Base-by-base conservation (phyloP, 2,888 invertebrate genomes). In the Dolichopus griseipennis region DNA sequence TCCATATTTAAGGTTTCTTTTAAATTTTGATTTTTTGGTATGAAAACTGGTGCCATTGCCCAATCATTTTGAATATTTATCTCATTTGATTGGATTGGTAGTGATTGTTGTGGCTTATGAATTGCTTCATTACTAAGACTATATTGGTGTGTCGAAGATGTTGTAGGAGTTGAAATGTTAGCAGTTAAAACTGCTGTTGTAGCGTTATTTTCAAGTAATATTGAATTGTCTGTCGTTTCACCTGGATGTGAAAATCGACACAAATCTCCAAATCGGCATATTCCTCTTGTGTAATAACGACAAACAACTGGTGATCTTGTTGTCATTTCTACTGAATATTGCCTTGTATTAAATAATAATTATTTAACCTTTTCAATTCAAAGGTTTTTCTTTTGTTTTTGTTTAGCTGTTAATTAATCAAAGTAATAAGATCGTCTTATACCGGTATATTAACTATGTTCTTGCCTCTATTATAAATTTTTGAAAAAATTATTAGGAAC, bases 1-100 rank as follows among this genome's bases (percentile, higher is more conserved):
- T 64, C 61, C 68, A 64, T 66, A 62, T 52, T 41, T 2, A 15
- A 33, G 18, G 41, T 62, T 20, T 52, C 12, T 18, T 52, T 15
- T 3, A n/a, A 52, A 12, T 6, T 52, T 52, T 52, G 52, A 52
- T 12, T 52, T 64, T 76, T 75, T 68, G 80, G 80, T 70, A 80
- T 76, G 74, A 80, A 80, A 62, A 76, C 72, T 12, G 81, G 79
- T 21, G 80, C 80, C 71, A 79, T 77, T 4, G 68, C 78, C 81
- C 81, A 80, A 70, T 77, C 77, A 10, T 63, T 66, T 66, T 15
- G 66, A 22, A 34, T 27, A 2, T 21, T 10, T 67, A 22, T 61
- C n/a, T 52, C 15, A 12, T 52, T 15, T 52, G 52, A n/a, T 52
- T 12, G 18, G 6, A 52, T 6, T 9, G 15, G 5, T 52, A 6